A percentile compares a stretch with the other conserved stretches of the same genome.
These are phyloP conservation scores for Rhynchophorus ferrugineus DNA, from an alignment of 1,140 invertebrate genomes.

Conservation along the genomic window DNA sequence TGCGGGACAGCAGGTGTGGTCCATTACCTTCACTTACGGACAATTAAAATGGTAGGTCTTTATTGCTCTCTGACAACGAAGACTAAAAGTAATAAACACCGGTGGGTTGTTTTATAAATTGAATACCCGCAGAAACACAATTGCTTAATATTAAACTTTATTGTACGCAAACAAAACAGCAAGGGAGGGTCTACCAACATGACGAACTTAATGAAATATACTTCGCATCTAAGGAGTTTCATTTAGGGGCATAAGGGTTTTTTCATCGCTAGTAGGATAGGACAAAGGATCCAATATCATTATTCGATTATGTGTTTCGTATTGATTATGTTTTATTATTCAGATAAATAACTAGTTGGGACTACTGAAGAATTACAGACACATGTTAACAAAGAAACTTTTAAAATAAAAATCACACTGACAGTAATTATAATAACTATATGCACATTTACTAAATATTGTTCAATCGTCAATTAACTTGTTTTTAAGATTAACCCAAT, in stretches of 20 bases:
- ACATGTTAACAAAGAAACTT: no score
- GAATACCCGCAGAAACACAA: conserved; percentile 32
- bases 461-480: no score
- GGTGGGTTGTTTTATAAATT: conserved; percentile 32
- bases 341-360: no score
- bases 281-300: no score
- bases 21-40: conserved; percentile 35
- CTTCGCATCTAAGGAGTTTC: conserved; percentile 1
- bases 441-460: no score
- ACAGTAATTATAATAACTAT: no score
- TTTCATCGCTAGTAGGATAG: no score
- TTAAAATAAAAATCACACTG: no score
- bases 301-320: no score
- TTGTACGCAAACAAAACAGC: conserved; percentile 29
- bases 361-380: no score
- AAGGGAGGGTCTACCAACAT: conserved; percentile 1
- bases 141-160: conserved; percentile 33
- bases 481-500: no score
- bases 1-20: conserved; percentile 30
- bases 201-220: conserved; percentile 15
- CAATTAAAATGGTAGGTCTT: conserved; percentile 35
- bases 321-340: no score
- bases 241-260: conserved; percentile 3
- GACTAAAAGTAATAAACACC: conserved; percentile 22
- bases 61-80: conserved; percentile 19